Evolutionary conservation across 2,888 invertebrate genomes (phyloP), one percentile per base, ranked within the genome.

Genomic region (Melinaea marsaeus): DNA sequence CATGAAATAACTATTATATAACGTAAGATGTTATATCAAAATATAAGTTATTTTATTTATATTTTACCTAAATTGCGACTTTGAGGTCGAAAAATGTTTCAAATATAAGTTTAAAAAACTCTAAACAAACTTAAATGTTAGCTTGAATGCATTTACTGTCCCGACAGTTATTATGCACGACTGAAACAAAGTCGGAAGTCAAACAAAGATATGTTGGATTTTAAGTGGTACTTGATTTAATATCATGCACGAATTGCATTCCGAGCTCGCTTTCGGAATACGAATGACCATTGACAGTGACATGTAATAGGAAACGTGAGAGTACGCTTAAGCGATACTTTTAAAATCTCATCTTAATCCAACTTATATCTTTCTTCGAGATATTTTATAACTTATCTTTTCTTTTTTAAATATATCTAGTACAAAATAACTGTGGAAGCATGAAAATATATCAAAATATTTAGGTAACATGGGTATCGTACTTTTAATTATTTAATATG

Each of bases 201-300:
- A 57, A 58, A 42, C 33, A 33, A 57, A 62, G 42, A 51, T 57
- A 55, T 57, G 55, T 55, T 22, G 37, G 69, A 71, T 71, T 71
- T 70, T 77, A 74, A 76, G 73, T 76, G 71, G 73, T 72, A 69
- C 67, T 78, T 83, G 82, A 88, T 86, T 86, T 83, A 85, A 78
- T 73, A 71, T 72, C 68, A 75, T 72, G 77, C 85, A 85, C 83
- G 84, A 79, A 70, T 77, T 74, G 71, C 72, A 71, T 67, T 66
- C 62, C 58, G 47, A 63, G 68, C 66, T 70, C 72, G 72, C 74
- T 69, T 72, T 60, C 66, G 59, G 81, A 84, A 84, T 84, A 81
- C 77, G 79, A 79, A 80, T 77, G 71, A 66, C 69, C 74, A 73
- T 74, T 74, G 72, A 73, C 74, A 76, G 75, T 73, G 74, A 74